Percentiles rank a stretch among this genome's conserved stretches.
Conservation (phyloP, 2,888 invertebrate species). For the Itoplectis maculator region DNA sequence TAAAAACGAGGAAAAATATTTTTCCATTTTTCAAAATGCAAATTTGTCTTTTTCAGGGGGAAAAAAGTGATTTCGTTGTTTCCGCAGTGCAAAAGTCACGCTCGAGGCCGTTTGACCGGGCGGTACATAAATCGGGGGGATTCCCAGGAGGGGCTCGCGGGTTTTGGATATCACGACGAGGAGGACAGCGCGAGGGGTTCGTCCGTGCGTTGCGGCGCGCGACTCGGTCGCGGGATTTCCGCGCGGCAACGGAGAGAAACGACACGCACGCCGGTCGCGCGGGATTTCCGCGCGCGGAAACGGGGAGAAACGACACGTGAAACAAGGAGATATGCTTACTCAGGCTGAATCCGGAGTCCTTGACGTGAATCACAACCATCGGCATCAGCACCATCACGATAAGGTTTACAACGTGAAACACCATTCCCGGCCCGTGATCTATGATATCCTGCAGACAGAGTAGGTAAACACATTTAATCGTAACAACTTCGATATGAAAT, state of each 20-base stretch:
- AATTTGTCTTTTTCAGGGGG: background rate
- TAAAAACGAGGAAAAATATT: background rate
- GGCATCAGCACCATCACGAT: slow-evolving; percentile 91
- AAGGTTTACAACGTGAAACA: slow-evolving; percentile 91
- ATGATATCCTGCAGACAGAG: slow-evolving; percentile 88
- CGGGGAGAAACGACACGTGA: slow-evolving; percentile 50
- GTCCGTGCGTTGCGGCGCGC: background rate
- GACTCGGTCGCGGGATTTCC: slow-evolving; percentile 24
- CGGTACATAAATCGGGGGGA: background rate
- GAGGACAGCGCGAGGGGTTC: background rate
- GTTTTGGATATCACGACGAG: slow-evolving; percentile 8
- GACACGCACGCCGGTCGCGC: too few relatives aligned
- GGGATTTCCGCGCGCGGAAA: slow-evolving; percentile 19
- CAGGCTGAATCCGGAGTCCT: slow-evolving; percentile 92
- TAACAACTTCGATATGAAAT: slow-evolving; percentile 9
- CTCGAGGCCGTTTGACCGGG: slow-evolving; percentile 3
- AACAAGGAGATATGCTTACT: slow-evolving; percentile 86
- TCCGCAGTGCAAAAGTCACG: background rate
- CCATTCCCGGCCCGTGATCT: slow-evolving; percentile 89
- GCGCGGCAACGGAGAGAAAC: slow-evolving; percentile 32
- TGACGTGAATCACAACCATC: slow-evolving; percentile 91
- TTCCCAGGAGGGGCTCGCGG: background rate
- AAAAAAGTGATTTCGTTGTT: background rate
- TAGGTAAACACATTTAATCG: slow-evolving; percentile 12
- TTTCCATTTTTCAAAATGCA: background rate